Evolutionary conservation across 2,888 invertebrate species (phyloP), one percentile per base, ranked within the genome.

Genomic region (Meteorus cinctellus): DNA sequence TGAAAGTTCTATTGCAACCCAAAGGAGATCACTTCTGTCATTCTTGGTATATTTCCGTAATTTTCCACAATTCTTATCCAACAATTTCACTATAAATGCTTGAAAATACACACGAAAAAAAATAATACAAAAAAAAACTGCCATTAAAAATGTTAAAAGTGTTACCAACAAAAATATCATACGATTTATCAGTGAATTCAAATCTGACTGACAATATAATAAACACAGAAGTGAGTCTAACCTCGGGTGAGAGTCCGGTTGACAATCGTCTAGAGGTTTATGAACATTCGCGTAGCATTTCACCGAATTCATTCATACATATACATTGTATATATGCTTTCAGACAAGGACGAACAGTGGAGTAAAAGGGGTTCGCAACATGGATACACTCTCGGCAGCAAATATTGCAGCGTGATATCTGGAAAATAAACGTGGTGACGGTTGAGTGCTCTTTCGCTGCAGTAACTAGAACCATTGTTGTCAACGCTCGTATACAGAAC

Each of bases 391-490:
- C 45, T 67, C 14, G 48, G 63, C n/a, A 34, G 14, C 63, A 31
- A 63, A 31, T 63, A n/a, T 34, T 67, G 67, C 69, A 24, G 34
- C 48, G 55, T 29, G 48, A 69, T 69, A 69, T 69, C 69, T 69
- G 55, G 55, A 31, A 69, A 69, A 69, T 69, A 69, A 69, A 55
- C 55, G 69, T 29, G 34, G 69, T 48, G 51, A 34, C 34, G 69
- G 69, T 69, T 69, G 69, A 69, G 69, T 48, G 69, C 69, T 29
- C 55, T 24, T 29, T 65, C 65, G 34, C 5, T 34, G 67, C 29
- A 34, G 55, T 55, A 51, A 34, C 51, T 69, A 34, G n/a, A 29
- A 10, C 55, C 34, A 69, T 69, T 69, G 69, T 69, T 69, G 51
- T 69, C 55, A 55, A 69, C 69, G 31, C 69, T 34, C n/a, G 65